Conservation (phyloP, 2,888 invertebrate genomes). For the Oscheius sp. region DNA sequence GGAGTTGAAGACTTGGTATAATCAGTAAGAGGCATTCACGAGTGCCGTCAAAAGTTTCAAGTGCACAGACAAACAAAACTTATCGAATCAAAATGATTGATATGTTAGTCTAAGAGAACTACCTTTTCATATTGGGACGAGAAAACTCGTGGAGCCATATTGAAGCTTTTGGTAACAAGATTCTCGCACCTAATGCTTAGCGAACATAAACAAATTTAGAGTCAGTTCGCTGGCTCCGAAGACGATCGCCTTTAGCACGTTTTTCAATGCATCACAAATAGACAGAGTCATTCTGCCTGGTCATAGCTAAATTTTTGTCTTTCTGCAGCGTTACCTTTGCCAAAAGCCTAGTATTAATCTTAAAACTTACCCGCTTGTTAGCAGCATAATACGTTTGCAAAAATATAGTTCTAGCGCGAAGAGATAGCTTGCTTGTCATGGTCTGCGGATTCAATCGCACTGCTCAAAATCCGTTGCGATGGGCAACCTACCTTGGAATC, state of each 20-base stretch:
- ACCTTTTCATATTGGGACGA: slow-evolving; percentile 19
- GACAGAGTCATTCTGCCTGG: neutral
- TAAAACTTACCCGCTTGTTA: slow-evolving; percentile 33
- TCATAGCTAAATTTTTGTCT: neutral
- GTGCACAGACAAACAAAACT: slow-evolving; percentile 18
- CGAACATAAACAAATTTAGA: neutral
- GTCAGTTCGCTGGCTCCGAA: too few species aligned
- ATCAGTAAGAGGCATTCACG: slow-evolving; percentile 8
- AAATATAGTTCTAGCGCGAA: slow-evolving; percentile 36
- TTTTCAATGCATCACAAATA: neutral
- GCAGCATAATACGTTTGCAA: slow-evolving; percentile 47
- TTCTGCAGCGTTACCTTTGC: too few species aligned
- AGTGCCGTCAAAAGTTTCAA: slow-evolving; percentile 7
- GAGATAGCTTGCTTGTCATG: slow-evolving; percentile 6
- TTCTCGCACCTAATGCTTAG: slow-evolving; percentile 17
- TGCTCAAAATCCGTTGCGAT: slow-evolving; percentile 11
- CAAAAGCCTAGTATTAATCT: too few species aligned
- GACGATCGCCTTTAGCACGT: too few species aligned
- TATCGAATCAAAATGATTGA: neutral
- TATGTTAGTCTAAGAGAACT: neutral
- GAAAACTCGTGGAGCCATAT: slow-evolving; percentile 24
- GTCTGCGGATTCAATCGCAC: neutral
- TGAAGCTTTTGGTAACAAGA: too few species aligned
- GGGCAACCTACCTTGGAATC: slow-evolving; percentile 68
- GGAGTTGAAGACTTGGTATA: neutral